Percentiles rank a stretch among this genome's conserved stretches.
Evolutionary conservation across 2,797 vertebrate species (phyloP).

Genomic region (Yasuhikotakia modesta): DNA sequence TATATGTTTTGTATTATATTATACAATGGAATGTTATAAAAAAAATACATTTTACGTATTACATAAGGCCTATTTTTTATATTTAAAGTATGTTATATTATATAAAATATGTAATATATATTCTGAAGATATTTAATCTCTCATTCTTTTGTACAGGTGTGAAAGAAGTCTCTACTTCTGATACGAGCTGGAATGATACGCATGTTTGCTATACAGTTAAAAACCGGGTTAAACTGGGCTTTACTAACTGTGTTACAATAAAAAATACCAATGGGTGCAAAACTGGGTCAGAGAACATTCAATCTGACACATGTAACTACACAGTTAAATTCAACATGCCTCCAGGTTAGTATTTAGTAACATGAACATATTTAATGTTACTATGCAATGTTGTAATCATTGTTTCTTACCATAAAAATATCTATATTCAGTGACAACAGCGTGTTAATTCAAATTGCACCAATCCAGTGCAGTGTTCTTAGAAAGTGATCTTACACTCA

Average conservation of each 20-base stretch:
- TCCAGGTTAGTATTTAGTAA: not conserved
- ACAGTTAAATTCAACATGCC: not conserved
- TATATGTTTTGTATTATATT: too few species aligned
- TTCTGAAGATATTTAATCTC: not conserved
- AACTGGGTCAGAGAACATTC: accelerated
- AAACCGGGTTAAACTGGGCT: not conserved
- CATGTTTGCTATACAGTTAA: not conserved
- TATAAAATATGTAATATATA: too few species aligned
- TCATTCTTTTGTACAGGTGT: not conserved
- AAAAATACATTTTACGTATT: too few species aligned
- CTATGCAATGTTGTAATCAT: not conserved
- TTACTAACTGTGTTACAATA: not conserved
- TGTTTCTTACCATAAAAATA: too few species aligned
- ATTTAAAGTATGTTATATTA: too few species aligned
- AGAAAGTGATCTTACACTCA: too few species aligned
- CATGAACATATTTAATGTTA: not conserved
- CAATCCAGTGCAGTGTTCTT: too few species aligned
- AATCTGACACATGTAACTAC: not conserved
- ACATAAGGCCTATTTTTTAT: too few species aligned
- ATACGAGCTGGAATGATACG: not conserved
- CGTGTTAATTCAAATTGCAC: too few species aligned
- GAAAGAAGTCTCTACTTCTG: not conserved
- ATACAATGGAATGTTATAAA: too few species aligned
- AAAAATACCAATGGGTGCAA: not conserved
- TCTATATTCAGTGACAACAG: too few species aligned